Conservation (phyloP, 2,113 vertebrate genomes). For the Gulo gulo region DNA sequence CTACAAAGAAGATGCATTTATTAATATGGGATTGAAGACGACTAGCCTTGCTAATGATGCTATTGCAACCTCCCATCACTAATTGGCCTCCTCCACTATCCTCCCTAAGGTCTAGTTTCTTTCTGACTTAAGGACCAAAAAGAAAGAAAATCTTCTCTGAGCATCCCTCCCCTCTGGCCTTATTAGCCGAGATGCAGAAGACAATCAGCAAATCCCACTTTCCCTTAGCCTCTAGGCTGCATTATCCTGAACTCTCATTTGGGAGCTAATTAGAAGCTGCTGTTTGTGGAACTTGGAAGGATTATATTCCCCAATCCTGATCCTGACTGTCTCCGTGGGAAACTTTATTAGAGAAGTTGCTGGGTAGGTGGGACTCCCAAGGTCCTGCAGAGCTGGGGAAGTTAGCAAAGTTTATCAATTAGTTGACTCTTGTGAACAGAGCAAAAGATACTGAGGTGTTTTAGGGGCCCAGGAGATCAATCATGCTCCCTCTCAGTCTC, state of each 20-base stretch:
- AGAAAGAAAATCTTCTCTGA: background rate
- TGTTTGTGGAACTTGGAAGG: background rate
- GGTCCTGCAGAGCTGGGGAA: background rate
- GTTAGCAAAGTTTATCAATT: background rate
- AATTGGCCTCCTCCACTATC: background rate
- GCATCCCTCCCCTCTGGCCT: constrained; percentile 18
- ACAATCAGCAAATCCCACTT: constrained; percentile 6
- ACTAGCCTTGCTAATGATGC: background rate
- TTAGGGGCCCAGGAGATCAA: background rate
- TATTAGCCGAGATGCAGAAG: constrained; percentile 30
- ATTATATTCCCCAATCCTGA: background rate
- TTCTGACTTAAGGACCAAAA: constrained; percentile 25
- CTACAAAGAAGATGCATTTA: background rate
- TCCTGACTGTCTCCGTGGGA: background rate
- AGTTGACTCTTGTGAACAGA: background rate
- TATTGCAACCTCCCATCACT: background rate
- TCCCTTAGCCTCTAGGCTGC: background rate
- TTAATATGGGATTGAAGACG: background rate
- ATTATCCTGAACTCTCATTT: background rate
- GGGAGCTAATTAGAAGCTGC: constrained; percentile 59
- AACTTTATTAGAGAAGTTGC: background rate
- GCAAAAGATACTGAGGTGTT: background rate
- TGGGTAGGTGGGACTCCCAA: background rate
- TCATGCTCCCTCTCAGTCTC: background rate
- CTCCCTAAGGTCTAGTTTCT: constrained; percentile 29